Evolutionary conservation across 2,113 vertebrate genomes (phyloP).

Genomic region (Callorhinus ursinus): DNA sequence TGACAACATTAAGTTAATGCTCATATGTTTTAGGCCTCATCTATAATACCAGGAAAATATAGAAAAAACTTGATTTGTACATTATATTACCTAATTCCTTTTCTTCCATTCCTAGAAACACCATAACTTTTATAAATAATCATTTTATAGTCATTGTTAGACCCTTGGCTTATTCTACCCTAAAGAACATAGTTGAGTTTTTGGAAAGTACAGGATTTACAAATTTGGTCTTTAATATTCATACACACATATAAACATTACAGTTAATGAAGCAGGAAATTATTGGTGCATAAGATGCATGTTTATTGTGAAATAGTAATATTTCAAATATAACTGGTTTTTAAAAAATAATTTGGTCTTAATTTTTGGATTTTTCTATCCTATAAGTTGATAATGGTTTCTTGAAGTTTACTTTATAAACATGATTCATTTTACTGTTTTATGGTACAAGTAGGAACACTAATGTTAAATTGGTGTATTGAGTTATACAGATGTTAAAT

Average conservation of each 20-base stretch:
- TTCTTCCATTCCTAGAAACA: conserved; percentile 25
- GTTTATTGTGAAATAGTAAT: conserved; percentile 74
- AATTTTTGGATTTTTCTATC: conserved; percentile 73
- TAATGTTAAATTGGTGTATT: conserved; percentile 69
- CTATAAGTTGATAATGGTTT: conserved; percentile 80
- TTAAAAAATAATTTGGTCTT: conserved; percentile 76
- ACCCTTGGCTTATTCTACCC: conserved; percentile 67
- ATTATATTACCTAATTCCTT: conserved; percentile 24
- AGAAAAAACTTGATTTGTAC: background rate
- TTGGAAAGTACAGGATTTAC: conserved; percentile 74
- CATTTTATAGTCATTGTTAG: conserved; percentile 64
- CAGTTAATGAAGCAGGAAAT: conserved; percentile 69
- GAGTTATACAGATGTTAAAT: conserved; percentile 64
- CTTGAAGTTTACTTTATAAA: conserved; percentile 78
- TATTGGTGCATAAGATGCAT: conserved; percentile 64
- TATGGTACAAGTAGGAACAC: conserved; percentile 72
- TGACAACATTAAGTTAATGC: conserved; percentile 63
- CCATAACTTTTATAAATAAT: conserved; percentile 46
- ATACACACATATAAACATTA: conserved; percentile 42
- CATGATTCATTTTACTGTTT: conserved; percentile 77
- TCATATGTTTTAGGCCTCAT: conserved; percentile 55
- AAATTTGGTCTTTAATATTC: conserved; percentile 77
- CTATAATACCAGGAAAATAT: conserved; percentile 32
- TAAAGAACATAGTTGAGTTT: conserved; percentile 79
- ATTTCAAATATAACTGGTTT: conserved; percentile 70